A percentile compares a stretch with the other conserved stretches of the same genome.
Conservation (phyloP, 2,797 vertebrate genomes). For the Eremophila alpestris region DNA sequence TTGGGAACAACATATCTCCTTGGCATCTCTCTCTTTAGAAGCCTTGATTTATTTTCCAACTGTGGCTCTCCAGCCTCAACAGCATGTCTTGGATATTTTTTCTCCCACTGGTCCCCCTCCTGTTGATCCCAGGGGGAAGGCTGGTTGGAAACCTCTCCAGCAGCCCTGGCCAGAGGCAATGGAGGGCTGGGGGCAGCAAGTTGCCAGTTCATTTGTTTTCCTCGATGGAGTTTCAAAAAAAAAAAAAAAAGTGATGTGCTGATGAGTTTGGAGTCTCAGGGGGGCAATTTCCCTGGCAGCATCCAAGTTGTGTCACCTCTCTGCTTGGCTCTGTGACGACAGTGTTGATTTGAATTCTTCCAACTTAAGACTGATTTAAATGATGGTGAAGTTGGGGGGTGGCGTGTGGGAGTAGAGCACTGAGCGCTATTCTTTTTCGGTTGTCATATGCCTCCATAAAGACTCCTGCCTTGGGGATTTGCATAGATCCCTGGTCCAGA, state of each 20-base stretch:
- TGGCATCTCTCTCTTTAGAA: conserved; percentile 32
- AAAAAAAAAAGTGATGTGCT: not conserved
- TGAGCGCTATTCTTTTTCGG: conserved; percentile 61
- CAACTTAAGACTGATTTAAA: conserved; percentile 67
- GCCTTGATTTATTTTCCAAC: conserved; percentile 57
- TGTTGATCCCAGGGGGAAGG: not conserved
- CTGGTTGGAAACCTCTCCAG: not conserved
- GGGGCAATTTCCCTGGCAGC: conserved; percentile 61
- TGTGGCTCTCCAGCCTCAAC: not conserved
- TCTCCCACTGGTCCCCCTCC: not conserved
- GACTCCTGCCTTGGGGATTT: conserved; percentile 65
- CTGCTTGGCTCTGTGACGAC: conserved; percentile 58
- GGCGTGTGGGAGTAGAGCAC: conserved; percentile 66
- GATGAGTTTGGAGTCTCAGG: conserved; percentile 48
- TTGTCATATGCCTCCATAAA: conserved; percentile 66
- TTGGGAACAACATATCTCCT: not conserved
- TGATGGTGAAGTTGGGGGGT: conserved; percentile 67
- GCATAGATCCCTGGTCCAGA: conserved; percentile 52
- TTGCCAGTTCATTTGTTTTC: conserved; percentile 18
- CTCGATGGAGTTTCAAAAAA: not conserved
- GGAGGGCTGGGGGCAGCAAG: not conserved
- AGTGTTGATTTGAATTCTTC: conserved; percentile 66
- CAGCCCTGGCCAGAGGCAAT: not conserved
- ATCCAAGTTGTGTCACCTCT: conserved; percentile 61
- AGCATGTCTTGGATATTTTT: not conserved